A percentile compares a stretch with the other conserved stretches of the same genome.
Conservation (phyloP, 2,113 vertebrate genomes). For the Charina bottae region DNA sequence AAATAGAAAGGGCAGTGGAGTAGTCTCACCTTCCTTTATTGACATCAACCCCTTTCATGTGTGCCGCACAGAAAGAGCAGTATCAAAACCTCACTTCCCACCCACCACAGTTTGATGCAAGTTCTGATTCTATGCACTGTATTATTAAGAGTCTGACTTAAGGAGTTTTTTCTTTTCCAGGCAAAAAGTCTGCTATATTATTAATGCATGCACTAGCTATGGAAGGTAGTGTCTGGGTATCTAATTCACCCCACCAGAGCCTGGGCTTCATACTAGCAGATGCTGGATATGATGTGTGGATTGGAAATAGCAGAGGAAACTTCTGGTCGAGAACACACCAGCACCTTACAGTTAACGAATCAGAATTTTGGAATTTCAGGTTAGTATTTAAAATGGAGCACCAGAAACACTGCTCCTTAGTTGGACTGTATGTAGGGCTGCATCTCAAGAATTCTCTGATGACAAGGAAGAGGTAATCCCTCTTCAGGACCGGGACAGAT, state of each 20-base stretch:
- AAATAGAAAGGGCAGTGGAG: not conserved
- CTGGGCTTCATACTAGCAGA: constrained; percentile 86
- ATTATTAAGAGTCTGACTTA: not conserved
- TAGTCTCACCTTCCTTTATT: not conserved
- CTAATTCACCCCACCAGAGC: constrained; percentile 80
- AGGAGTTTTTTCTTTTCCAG: constrained; percentile 60
- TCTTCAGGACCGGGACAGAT: no score
- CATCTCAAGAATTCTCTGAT: no score
- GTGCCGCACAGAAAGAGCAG: not conserved
- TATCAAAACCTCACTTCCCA: not conserved
- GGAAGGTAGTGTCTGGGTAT: constrained; percentile 85
- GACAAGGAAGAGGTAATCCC: no score
- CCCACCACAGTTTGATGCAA: not conserved
- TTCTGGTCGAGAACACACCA: constrained; percentile 84
- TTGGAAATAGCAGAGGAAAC: constrained; percentile 88
- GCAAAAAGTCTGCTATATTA: constrained; percentile 74
- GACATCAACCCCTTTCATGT: not conserved
- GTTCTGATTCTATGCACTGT: not conserved
- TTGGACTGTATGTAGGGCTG: no score
- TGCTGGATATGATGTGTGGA: constrained; percentile 86
- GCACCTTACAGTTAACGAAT: constrained; percentile 65
- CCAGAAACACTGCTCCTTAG: no score
- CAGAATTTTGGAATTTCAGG: constrained; percentile 89
- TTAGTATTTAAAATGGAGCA: constrained; percentile 38
- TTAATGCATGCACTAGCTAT: constrained; percentile 85